Base-by-base conservation (phyloP, 2,888 invertebrate species). In the Tipula vernalis region DNA sequence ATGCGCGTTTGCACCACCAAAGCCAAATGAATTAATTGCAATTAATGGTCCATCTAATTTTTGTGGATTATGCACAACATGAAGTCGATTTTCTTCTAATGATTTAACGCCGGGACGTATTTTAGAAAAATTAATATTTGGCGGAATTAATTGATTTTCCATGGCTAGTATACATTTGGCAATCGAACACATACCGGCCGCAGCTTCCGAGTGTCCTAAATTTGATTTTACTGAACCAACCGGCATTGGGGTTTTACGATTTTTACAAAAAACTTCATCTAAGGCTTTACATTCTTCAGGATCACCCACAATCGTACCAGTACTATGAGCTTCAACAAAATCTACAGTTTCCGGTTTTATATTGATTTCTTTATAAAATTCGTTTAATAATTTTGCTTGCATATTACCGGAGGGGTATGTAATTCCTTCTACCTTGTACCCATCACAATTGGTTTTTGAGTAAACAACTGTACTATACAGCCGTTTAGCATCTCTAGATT, bases 111-210 rank as follows among this genome's bases (percentile, higher is more conserved):
- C 94, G 47, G 93, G 91, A 36, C 94, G 93, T 1, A 96, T 94
- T 0, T 91, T 91, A 0, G 92, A 91, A 91, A 93, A 98, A 91
- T 99, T 95, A 12, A 98, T 93, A 90, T 98, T 99, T 2, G 97
- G 97, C 0, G 98, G 96, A 86, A 99, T 28, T 28, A 28, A 28
- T 28, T 28, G 28, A 28, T 28, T 28, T 28, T 28, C 28, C 28
- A 28, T 28, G 28, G 28, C 28, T 1, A 28, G 28, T 28, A 28
- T 28, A 28, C 28, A 28, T 28, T 28, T 28, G 28, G 96, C 94
- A 87, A 98, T 90, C 0, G 97, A 96, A 88, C 96, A 96, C 0
- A 98, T 92, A 8, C 97, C 96, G 4, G 96, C 96, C 0, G 95
- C 94, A 0, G 98, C 96, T 90, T 99, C 99, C 0, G 96, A 94